A percentile compares a stretch with the other conserved stretches of the same genome.
These are phyloP conservation scores for Parnassius glacialis DNA, from an alignment of 2,888 invertebrate genomes.

Conservation along the genomic window DNA sequence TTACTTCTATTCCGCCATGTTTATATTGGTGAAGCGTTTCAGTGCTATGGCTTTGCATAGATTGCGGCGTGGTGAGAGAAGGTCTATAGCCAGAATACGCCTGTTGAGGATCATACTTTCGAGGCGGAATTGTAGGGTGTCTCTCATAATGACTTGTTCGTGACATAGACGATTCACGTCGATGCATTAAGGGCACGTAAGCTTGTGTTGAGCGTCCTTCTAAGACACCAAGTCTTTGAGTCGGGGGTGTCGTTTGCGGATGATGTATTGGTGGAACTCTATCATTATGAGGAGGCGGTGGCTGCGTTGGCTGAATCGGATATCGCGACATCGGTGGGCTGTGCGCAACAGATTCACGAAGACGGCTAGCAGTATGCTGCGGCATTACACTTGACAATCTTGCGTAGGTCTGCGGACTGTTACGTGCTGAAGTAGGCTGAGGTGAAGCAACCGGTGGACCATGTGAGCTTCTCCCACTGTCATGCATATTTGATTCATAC, in stretches of 20 bases:
- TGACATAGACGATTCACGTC: constrained; percentile 60
- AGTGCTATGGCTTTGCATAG: constrained; percentile 59
- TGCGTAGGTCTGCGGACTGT: constrained; percentile 67
- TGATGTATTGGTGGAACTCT: constrained; percentile 75
- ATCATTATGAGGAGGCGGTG: constrained; percentile 70
- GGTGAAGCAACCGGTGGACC: constrained; percentile 56
- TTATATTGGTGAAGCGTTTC: constrained; percentile 65
- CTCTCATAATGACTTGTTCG: constrained; percentile 62
- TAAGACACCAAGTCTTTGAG: constrained; percentile 49
- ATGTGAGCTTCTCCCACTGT: constrained; percentile 54
- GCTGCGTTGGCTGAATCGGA: constrained; percentile 50
- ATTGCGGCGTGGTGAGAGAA: constrained; percentile 48
- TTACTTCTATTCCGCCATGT: constrained; percentile 52
- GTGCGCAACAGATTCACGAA: constrained; percentile 58
- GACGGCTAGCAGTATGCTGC: constrained; percentile 56
- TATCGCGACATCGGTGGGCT: constrained; percentile 64
- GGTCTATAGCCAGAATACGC: constrained; percentile 71
- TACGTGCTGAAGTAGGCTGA: constrained; percentile 60
- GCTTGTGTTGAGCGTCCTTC: constrained; percentile 56
- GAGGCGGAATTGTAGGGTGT: constrained; percentile 54
- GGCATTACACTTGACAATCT: constrained; percentile 63
- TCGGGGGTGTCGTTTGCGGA: constrained; percentile 52
- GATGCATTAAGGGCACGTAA: constrained; percentile 56
- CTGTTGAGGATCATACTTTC: constrained; percentile 72
- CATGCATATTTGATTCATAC: constrained; percentile 56